These are phyloP conservation scores for Neodontobutis hainanensis DNA, from an alignment of 2,113 vertebrate species.

Conservation along the genomic window DNA sequence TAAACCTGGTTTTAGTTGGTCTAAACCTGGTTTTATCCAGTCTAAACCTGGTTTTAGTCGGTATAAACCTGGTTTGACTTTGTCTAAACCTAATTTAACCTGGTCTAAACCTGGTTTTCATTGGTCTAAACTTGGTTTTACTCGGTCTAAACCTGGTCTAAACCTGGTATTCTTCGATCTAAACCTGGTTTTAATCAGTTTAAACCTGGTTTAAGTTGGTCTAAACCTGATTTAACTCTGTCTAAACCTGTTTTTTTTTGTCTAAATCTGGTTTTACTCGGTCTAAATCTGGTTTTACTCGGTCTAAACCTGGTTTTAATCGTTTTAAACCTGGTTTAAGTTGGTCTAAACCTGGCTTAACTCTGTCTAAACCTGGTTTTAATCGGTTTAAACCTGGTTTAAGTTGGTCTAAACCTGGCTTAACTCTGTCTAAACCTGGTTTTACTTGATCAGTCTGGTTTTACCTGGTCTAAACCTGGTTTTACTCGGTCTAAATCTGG, in stretches of 20 bases:
- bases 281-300: background rate
- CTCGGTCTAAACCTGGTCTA: no score
- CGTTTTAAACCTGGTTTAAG: background rate
- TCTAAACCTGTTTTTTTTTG: background rate
- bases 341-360: no score
- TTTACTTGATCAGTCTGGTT: background rate
- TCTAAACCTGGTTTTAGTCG: no score
- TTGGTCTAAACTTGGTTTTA: no score
- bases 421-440: background rate
- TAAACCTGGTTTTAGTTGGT: background rate
- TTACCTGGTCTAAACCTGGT: background rate
- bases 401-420: background rate
- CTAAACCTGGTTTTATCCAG: no score
- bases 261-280: background rate
- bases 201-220: background rate
- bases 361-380: background rate
- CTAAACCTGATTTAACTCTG: background rate
- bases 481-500: no score
- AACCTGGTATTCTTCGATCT: no score
- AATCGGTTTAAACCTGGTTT: background rate
- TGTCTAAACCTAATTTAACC: no score
- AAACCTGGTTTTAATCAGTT: background rate
- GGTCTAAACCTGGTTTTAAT: background rate
- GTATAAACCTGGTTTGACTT: no score
- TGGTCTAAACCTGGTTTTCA: no score